A percentile compares a stretch with the other conserved stretches of the same genome.
Evolutionary conservation across 2,888 invertebrate species (phyloP).

Genomic region (Tipula lateralis): DNA sequence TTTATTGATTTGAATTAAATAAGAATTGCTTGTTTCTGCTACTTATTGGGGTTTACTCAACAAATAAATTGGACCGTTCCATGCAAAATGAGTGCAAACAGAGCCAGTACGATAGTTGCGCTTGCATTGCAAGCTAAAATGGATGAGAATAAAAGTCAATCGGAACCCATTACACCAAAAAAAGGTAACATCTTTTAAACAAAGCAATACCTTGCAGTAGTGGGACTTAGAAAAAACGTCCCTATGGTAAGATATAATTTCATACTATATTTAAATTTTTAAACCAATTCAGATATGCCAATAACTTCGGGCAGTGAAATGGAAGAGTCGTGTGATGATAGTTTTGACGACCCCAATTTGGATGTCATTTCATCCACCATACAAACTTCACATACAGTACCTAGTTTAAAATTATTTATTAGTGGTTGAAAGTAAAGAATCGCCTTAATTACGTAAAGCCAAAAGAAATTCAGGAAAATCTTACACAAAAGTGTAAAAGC

Average conservation of each 20-base stretch:
- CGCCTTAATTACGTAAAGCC: neutral
- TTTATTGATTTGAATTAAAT: neutral
- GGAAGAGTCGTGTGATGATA: neutral
- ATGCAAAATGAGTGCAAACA: neutral
- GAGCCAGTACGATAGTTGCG: neutral
- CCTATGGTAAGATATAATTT: neutral
- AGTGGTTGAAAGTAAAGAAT: too few species aligned
- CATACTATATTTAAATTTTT: neutral
- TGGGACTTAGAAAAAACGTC: neutral
- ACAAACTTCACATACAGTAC: too few species aligned
- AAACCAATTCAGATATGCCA: neutral
- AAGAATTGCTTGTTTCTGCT: neutral
- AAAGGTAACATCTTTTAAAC: neutral
- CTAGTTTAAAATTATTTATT: too few species aligned
- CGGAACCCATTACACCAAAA: neutral
- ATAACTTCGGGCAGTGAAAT: neutral
- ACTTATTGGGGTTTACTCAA: neutral
- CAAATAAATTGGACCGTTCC: neutral
- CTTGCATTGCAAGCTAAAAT: neutral
- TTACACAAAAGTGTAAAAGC: neutral
- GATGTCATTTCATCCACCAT: too few species aligned
- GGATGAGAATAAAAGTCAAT: neutral
- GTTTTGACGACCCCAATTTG: neutral
- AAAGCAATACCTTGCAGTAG: neutral
- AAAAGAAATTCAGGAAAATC: neutral